phyloP scores from a whole-genome alignment of 2,797 vertebrate species.

The Melanotaenia boesemani region DNA sequence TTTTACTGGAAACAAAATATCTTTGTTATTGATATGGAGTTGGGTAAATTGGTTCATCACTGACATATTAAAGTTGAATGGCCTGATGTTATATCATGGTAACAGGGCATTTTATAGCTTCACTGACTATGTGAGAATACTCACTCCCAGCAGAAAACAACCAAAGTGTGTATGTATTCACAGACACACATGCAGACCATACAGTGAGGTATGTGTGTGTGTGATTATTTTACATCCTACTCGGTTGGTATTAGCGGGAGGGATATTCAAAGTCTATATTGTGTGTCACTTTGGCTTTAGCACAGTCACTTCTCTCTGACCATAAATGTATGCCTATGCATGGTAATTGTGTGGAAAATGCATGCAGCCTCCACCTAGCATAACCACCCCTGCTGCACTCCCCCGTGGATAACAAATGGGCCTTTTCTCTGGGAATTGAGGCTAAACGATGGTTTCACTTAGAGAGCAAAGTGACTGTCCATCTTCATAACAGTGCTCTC shows the following conservation, averaged over 20 bases:
- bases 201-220: constrained; percentile 21
- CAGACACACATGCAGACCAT: background rate
- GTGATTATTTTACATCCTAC: constrained; percentile 11
- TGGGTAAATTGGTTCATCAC: background rate
- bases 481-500: constrained; percentile 90
- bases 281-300: constrained; percentile 59
- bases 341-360: constrained; percentile 84
- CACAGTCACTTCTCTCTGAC: constrained; percentile 58
- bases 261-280: constrained; percentile 58
- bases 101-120: background rate
- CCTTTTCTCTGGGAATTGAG: constrained; percentile 87
- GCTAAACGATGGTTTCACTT: constrained; percentile 90
- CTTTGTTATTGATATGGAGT: background rate
- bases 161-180: background rate
- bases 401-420: constrained; percentile 86
- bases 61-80: background rate
- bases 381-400: constrained; percentile 82
- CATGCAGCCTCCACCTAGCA: constrained; percentile 82
- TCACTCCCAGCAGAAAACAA: constrained; percentile 7
- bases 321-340: constrained; percentile 77
- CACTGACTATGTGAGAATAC: background rate
- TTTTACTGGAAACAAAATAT: background rate
- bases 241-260: constrained; percentile 31
- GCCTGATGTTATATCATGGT: background rate
- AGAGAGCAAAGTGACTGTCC: constrained; percentile 89